Evolutionary conservation across 2,888 invertebrate species (phyloP).

Genomic region (Sinopyrophorus schimmeli): DNA sequence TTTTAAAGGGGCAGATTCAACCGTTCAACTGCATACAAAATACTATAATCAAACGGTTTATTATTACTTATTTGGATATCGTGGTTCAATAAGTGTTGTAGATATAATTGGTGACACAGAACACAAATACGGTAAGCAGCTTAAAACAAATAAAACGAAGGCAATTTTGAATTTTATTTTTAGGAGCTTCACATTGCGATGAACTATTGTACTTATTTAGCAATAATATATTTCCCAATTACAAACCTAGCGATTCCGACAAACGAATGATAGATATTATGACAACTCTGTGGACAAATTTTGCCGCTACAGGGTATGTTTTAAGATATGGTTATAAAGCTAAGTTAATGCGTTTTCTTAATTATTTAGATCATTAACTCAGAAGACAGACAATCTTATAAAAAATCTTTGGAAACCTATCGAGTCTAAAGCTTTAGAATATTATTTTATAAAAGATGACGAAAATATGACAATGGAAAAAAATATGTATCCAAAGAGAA

Average conservation of each 20-base stretch:
- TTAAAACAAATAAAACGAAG: neutral
- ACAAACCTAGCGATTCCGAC: constrained; percentile 62
- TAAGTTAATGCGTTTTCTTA: constrained; percentile 61
- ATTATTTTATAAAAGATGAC: constrained; percentile 57
- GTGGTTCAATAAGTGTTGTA: constrained; percentile 62
- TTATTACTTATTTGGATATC: constrained; percentile 69
- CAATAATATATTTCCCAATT: constrained; percentile 61
- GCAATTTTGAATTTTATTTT: neutral
- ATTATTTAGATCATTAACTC: too few species aligned
- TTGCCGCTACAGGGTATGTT: constrained; percentile 74
- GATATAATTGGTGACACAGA: constrained; percentile 47
- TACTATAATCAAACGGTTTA: constrained; percentile 63
- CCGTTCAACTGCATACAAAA: constrained; percentile 60
- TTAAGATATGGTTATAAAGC: too few species aligned
- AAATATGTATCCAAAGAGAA: constrained; percentile 56
- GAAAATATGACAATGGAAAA: constrained; percentile 38
- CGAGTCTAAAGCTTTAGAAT: constrained; percentile 58
- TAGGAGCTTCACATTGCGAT: constrained; percentile 81
- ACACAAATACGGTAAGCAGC: constrained; percentile 61
- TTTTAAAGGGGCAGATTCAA: constrained; percentile 64
- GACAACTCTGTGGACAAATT: constrained; percentile 73
- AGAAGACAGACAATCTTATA: too few species aligned
- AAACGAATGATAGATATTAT: constrained; percentile 63
- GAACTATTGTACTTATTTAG: constrained; percentile 79
- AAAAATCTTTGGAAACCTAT: constrained; percentile 64